Base-by-base conservation (phyloP, 2,797 vertebrate species). In the Astyanax mexicanus region DNA sequence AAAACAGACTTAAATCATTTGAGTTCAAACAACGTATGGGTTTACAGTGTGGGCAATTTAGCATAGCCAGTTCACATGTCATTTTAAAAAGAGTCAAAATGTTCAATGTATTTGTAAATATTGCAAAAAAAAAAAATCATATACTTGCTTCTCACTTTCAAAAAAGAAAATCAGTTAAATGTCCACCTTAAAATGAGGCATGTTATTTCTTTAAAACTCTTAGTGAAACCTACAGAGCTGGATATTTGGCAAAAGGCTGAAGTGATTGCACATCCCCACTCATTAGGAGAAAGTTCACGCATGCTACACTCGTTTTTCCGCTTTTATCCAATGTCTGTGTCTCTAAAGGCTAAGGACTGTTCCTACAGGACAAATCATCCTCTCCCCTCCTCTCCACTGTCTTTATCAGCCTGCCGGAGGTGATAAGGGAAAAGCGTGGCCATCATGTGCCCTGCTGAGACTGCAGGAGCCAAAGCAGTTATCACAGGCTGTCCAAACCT, bases 361-460 rank as follows among this genome's bases (percentile, higher is more conserved):
- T 74, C 64, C 44, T 68, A 65, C 17, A 27, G 23, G 35, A 62
- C 52, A 49, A 65, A 55, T 61, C 19, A 29, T 69, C 64, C 17
- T 54, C 32, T 51, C 19, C n/a, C 17, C 29, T 40, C 38, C 32
- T 67, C 17, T 25, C 35, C 52, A 4, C 54, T 52, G 42, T 15
- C 25, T 76, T 60, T 32, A 49, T 72, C 68, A 54, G 68, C 32
- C 38, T 70, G 70, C 62, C 42, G 10, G 64, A 73, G 47, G 52
- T 40, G 74, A 74, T 77, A 66, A 77, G 69, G 58, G 58, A 45
- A 57, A 44, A 64, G 47, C 23, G 38, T 15, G 21, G 58, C 67
- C 57, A 66, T 78, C 49, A 76, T 72, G 35, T 67, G 54, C 42
- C 27, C 47, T 11, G 38, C 69, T 77, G 67, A 68, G 73, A 67